Conservation (phyloP, 2,888 invertebrate species). For the Coelogynopora nodosa region DNA sequence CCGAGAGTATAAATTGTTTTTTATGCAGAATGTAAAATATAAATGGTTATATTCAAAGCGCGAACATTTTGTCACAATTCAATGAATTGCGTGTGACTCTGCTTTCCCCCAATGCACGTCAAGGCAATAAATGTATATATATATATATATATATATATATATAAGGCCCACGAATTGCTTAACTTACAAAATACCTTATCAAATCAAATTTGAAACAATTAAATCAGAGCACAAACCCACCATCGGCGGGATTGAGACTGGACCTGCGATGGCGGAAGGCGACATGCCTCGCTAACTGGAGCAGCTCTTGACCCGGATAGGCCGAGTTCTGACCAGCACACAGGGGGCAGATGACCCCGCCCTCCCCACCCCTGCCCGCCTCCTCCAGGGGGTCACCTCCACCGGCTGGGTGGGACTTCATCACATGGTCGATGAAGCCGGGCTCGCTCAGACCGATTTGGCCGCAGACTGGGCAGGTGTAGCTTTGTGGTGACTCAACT, state of each 20-base stretch:
- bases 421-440: conserved; percentile 59
- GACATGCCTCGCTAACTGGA: conserved; percentile 5
- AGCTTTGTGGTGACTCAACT: conserved; percentile 56
- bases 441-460: conserved; percentile 80
- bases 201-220: no score
- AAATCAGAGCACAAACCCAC: no score
- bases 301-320: background rate
- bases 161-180: no score
- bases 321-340: conserved; percentile 12
- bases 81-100: no score
- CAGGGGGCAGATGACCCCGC: conserved; percentile 9
- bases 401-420: conserved; percentile 54
- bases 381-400: background rate
- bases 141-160: no score
- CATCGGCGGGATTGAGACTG: background rate
- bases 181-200: no score
- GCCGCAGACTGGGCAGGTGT: conserved; percentile 95
- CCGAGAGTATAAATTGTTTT: no score
- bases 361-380: background rate
- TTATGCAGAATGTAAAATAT: no score
- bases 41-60: no score
- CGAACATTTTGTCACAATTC: no score
- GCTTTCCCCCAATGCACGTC: no score
- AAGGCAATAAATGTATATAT: no score
- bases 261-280: background rate